Percentiles rank a stretch among this genome's conserved stretches.
phyloP scores from a whole-genome alignment of 2,888 invertebrate species.

The Chrysodeixis includens region DNA sequence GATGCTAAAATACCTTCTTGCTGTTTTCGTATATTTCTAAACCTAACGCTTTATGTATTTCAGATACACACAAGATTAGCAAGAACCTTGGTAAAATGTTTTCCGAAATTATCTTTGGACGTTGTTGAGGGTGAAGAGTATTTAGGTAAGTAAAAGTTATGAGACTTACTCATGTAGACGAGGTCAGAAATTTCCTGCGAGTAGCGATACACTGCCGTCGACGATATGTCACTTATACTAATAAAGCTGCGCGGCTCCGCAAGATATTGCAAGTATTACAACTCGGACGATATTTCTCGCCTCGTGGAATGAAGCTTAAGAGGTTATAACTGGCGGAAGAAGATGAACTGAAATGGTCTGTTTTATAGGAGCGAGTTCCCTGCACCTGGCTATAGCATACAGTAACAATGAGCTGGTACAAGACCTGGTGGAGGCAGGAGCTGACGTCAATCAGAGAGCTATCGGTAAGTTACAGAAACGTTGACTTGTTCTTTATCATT shows the following conservation, averaged over 20 bases:
- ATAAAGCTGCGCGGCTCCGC: no score
- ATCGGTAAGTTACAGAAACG: conserved; percentile 90
- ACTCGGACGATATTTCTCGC: not conserved
- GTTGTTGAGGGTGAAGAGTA: conserved; percentile 99
- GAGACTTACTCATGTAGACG: no score
- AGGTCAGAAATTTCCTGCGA: no score
- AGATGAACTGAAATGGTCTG: not conserved
- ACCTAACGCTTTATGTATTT: conserved; percentile 35
- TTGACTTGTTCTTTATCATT: not conserved
- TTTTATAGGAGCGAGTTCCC: conserved; percentile 94
- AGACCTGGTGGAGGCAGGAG: conserved; percentile 97
- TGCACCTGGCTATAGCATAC: conserved; percentile 99
- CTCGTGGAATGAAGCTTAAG: no score
- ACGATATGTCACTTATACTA: no score
- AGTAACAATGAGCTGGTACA: conserved; percentile 98
- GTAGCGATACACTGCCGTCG: no score
- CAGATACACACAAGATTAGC: conserved; percentile 94
- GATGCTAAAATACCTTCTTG: no score
- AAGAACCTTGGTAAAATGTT: conserved; percentile 96
- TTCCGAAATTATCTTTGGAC: conserved; percentile 96
- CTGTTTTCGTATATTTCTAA: no score
- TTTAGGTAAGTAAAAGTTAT: conserved; percentile 90
- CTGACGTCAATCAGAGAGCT: conserved; percentile 97
- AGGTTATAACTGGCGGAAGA: no score
- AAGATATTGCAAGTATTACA: not conserved